phyloP scores from a whole-genome alignment of 2,797 vertebrate genomes.

The Falco rusticolus region DNA sequence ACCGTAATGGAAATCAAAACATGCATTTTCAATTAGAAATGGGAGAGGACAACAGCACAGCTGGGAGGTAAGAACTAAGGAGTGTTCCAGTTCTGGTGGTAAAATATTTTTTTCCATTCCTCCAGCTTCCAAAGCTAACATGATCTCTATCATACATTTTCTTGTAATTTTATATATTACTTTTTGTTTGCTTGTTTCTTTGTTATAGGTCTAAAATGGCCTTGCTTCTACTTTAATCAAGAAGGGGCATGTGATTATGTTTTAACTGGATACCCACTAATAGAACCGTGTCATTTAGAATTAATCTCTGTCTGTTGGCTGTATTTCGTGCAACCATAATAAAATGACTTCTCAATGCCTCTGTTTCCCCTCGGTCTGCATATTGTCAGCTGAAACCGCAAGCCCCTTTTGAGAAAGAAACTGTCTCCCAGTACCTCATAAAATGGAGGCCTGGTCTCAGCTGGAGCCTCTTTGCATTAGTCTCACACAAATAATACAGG shows the following conservation, averaged over 20 bases:
- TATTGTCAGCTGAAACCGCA: background rate
- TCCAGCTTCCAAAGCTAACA: background rate
- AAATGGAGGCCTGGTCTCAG: background rate
- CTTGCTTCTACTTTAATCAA: background rate
- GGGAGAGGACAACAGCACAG: background rate
- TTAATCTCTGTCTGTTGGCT: background rate
- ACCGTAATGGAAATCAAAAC: background rate
- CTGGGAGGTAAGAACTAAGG: background rate
- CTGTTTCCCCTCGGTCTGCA: background rate
- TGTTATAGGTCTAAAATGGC: background rate
- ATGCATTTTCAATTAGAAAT: background rate
- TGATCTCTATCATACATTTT: background rate
- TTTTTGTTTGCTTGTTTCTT: background rate
- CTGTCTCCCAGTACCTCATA: background rate
- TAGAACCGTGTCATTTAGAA: background rate
- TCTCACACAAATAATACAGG: constrained; percentile 11
- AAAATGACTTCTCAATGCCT: background rate
- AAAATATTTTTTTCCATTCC: background rate
- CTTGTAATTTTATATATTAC: background rate
- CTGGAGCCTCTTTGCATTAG: background rate
- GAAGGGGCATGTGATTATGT: background rate
- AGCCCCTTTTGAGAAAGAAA: background rate
- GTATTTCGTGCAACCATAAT: background rate
- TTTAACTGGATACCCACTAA: background rate
- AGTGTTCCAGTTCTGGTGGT: background rate